phyloP scores from a whole-genome alignment of 2,113 vertebrate species.

The Apus apus region DNA sequence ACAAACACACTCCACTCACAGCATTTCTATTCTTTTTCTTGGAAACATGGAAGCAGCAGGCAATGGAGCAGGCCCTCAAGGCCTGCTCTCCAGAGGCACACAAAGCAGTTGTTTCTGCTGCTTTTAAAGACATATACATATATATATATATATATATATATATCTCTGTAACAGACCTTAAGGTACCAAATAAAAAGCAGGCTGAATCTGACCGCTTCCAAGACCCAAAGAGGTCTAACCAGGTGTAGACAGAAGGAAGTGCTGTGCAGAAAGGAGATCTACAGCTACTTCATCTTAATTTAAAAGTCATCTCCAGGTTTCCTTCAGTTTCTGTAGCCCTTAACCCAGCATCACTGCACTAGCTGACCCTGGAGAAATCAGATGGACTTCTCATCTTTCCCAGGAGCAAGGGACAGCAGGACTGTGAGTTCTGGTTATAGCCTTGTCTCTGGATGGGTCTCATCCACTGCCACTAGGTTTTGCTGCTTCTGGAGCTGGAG shows the following conservation, averaged over 20 bases:
- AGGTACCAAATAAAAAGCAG: neutral
- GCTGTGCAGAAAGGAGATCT: neutral
- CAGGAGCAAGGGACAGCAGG: neutral
- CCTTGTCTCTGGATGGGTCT: neutral
- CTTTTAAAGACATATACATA: neutral
- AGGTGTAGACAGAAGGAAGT: neutral
- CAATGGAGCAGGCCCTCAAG: neutral
- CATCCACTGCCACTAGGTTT: neutral
- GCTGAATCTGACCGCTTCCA: accelerated
- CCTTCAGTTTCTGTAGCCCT: neutral
- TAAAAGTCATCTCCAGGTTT: neutral
- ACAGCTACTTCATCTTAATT: neutral
- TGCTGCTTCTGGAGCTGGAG: neutral
- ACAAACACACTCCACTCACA: neutral
- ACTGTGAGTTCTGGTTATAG: neutral
- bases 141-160: too few relatives aligned
- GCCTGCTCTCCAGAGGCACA: neutral
- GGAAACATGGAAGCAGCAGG: neutral
- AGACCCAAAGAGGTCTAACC: neutral
- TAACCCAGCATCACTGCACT: neutral
- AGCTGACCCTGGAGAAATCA: neutral
- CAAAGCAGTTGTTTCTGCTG: accelerated
- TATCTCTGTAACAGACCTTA: neutral
- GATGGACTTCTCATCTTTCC: too few relatives aligned
- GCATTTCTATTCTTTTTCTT: neutral